Percentiles rank a stretch among this genome's conserved stretches.
Conservation (phyloP, 2,797 vertebrate genomes). For the Coreius guichenoti region DNA sequence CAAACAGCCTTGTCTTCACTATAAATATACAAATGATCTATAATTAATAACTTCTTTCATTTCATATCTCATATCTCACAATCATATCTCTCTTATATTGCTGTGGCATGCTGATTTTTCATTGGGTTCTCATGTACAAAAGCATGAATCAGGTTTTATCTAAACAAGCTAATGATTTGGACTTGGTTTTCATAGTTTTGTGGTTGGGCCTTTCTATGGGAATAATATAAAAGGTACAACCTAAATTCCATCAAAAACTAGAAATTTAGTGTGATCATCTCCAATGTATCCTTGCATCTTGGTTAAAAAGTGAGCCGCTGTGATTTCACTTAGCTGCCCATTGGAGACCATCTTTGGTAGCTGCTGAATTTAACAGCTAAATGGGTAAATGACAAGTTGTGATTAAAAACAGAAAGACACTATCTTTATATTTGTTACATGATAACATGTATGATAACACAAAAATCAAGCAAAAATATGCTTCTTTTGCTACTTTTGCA, state of each 20-base stretch:
- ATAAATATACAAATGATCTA: neutral
- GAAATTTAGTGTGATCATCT: neutral
- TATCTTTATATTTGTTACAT: neutral
- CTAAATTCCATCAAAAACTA: neutral
- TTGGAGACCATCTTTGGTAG: neutral
- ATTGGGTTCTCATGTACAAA: neutral
- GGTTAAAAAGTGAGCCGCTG: neutral
- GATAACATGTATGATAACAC: neutral
- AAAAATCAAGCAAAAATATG: neutral
- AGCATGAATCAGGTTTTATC: neutral
- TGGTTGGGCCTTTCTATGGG: neutral
- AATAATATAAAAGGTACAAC: neutral
- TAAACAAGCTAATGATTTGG: neutral
- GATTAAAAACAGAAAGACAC: neutral
- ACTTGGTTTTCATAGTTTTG: neutral
- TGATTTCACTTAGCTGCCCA: neutral
- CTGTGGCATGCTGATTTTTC: neutral
- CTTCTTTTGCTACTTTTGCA: neutral
- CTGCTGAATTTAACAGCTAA: neutral
- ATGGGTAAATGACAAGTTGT: neutral
- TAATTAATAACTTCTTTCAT: too few relatives aligned
- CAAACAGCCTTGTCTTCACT: neutral
- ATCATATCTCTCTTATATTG: neutral
- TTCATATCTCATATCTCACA: neutral
- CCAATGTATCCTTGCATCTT: neutral